Base-by-base conservation (phyloP, 2,888 invertebrate species). In the Steinernema hermaphroditum region DNA sequence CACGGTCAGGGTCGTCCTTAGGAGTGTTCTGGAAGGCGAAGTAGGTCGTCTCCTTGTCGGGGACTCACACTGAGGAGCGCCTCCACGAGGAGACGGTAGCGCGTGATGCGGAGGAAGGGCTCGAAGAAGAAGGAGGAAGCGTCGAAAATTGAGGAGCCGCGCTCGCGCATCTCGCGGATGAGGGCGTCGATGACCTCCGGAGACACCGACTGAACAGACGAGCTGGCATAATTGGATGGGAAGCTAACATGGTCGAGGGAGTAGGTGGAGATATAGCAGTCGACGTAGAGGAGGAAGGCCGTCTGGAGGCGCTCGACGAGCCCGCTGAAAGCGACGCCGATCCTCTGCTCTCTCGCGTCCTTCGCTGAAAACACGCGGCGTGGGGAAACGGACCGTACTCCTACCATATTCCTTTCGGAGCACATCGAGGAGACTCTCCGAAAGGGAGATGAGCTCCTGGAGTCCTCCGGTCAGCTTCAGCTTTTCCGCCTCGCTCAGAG, bases 221-320 rank as follows among this genome's bases (percentile, higher is more conserved):
- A 4, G 37, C 6, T 37, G 12, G 50, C 24, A 2, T 19, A 6
- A 46, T 43, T 43, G 46, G 46, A 12, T 22, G n/a, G 50, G 24
- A 24, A 50, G 50, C 50, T 22, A 4, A 46, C 46, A 29, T 62
- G 62, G 62, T 62, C 62, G 16, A 62, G 32, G 27, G 62, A 62
- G 62, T 62, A 62, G 6, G 62, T 32, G 12, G 62, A 9, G 32
- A 62, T 62, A n/a, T 62, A 62, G 29, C 62, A 62, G 62, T 62
- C 62, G 62, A 62, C 62, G 62, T 32, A 62, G 16, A 62, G 29
- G 32, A 62, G 62, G 32, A 62, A 62, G 9, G 62, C 27, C 16
- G 29, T 32, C 16, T 14, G 62, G 29, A 62, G 4, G 1, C 16
- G 29, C 16, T 62, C 62, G 9, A 62, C 16, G 4, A 62, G 32